These are phyloP conservation scores for Eurosta solidaginis DNA, from an alignment of 1,140 invertebrate genomes.

Conservation along the genomic window DNA sequence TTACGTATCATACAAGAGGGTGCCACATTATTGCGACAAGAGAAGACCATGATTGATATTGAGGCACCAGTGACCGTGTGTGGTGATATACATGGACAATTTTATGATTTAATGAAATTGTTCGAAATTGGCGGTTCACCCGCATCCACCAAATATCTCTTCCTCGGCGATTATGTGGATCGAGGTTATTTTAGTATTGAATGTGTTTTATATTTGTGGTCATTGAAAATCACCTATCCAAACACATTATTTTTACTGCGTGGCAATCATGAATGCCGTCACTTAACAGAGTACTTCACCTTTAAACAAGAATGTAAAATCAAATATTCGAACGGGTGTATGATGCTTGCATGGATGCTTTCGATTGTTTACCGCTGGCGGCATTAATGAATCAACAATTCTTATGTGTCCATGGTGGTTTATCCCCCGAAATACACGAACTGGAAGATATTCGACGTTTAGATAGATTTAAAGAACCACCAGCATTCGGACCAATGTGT, in stretches of 20 bases:
- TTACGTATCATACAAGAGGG: slow-evolving; percentile 98
- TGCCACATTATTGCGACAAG: slow-evolving; percentile 89
- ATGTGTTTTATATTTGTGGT: slow-evolving; percentile 99
- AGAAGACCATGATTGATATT: slow-evolving; percentile 99
- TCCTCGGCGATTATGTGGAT: slow-evolving; percentile 99
- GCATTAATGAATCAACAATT: slow-evolving; percentile 99
- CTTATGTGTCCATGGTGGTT: slow-evolving; percentile 97
- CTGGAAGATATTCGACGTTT: slow-evolving; percentile 99
- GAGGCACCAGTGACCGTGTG: slow-evolving; percentile 98
- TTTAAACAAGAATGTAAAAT: slow-evolving; percentile 99
- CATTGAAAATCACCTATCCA: slow-evolving; percentile 97
- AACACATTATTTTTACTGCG: slow-evolving; percentile 95
- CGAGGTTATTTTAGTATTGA: slow-evolving; percentile 72
- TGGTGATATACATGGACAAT: slow-evolving; percentile 99
- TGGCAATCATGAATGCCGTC: slow-evolving; percentile 99
- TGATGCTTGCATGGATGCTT: slow-evolving; percentile 99
- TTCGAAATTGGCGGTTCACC: slow-evolving; percentile 99
- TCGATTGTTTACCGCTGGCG: slow-evolving; percentile 97
- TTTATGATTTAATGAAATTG: slow-evolving; percentile 99
- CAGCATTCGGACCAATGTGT: slow-evolving; percentile 99
- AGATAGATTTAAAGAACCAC: slow-evolving; percentile 99
- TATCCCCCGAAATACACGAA: slow-evolving; percentile 98
- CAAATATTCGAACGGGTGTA: slow-evolving; percentile 99
- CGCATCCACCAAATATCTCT: slow-evolving; percentile 98
- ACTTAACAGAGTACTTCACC: slow-evolving; percentile 99